Percentiles rank a stretch among this genome's conserved stretches.
Conservation (phyloP, 2,888 invertebrate genomes). For the Acronicta alni region DNA sequence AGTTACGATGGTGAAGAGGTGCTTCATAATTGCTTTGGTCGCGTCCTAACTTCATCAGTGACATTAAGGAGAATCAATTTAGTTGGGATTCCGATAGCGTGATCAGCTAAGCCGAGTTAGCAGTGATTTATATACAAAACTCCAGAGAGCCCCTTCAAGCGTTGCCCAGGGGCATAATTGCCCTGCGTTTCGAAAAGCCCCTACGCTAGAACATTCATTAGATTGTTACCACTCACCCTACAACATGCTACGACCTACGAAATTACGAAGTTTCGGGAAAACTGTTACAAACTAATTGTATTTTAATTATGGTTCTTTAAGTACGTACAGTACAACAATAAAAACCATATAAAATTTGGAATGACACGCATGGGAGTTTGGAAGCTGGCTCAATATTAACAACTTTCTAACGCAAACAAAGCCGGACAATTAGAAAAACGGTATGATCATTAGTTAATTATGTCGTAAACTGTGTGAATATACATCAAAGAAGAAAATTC, state of each 20-base stretch:
- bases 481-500: constrained; percentile 34
- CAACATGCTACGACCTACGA: constrained; percentile 27
- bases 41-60: constrained; percentile 39
- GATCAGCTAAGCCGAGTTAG: constrained; percentile 70
- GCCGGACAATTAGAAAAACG: constrained; percentile 56
- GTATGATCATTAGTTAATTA: constrained; percentile 55
- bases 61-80: constrained; percentile 52
- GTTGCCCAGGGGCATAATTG: constrained; percentile 72
- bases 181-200: constrained; percentile 68
- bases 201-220: constrained; percentile 67
- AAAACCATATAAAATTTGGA: constrained; percentile 41
- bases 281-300: constrained; percentile 38
- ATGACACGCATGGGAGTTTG: constrained; percentile 49
- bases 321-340: constrained; percentile 44
- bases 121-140: constrained; percentile 76
- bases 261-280: constrained; percentile 36
- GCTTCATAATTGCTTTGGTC: constrained; percentile 14
- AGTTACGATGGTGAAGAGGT: not conserved
- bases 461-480: constrained; percentile 55
- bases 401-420: constrained; percentile 65
- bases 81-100: constrained; percentile 61
- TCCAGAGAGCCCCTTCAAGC: constrained; percentile 64
- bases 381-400: constrained; percentile 41
- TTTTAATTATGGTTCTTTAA: constrained; percentile 35
- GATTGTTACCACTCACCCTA: constrained; percentile 71